A percentile compares a stretch with the other conserved stretches of the same genome.
Evolutionary conservation across 2,888 invertebrate species (phyloP).

Genomic region (Bhutanitis thaidina): DNA sequence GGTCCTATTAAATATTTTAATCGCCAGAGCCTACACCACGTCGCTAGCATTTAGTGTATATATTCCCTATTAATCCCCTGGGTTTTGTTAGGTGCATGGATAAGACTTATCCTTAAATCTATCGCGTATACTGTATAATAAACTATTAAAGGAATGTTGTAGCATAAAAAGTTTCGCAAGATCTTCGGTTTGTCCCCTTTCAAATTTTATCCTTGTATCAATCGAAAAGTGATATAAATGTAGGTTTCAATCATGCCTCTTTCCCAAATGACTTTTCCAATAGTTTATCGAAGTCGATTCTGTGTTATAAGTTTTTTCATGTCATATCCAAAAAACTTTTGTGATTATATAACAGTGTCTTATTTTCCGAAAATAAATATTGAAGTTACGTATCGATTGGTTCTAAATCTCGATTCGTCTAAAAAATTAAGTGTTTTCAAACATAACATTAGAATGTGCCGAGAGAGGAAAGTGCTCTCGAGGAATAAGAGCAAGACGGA

Average conservation of each 20-base stretch:
- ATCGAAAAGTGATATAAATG: slow-evolving; percentile 17
- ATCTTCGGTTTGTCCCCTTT: slow-evolving; percentile 1
- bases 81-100: no score
- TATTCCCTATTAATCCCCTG: no score
- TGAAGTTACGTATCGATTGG: not conserved
- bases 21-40: no score
- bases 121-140: no score
- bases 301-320: slow-evolving; percentile 5
- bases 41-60: no score
- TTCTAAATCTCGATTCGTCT: no score
- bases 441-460: not conserved
- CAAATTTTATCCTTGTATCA: slow-evolving; percentile 5
- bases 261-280: slow-evolving; percentile 34
- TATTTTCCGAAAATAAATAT: not conserved
- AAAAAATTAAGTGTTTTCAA: not conserved
- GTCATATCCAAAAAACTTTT: no score
- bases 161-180: slow-evolving; percentile 5
- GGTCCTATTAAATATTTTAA: no score
- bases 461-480: not conserved
- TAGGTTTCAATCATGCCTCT: slow-evolving; percentile 23
- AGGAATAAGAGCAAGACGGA: not conserved
- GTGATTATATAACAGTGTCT: no score
- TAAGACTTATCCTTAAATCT: no score
- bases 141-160: not conserved
- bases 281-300: slow-evolving; percentile 22